Percentiles rank a stretch among this genome's conserved stretches.
Conservation (phyloP, 2,113 vertebrate species). For the Fulica atra region DNA sequence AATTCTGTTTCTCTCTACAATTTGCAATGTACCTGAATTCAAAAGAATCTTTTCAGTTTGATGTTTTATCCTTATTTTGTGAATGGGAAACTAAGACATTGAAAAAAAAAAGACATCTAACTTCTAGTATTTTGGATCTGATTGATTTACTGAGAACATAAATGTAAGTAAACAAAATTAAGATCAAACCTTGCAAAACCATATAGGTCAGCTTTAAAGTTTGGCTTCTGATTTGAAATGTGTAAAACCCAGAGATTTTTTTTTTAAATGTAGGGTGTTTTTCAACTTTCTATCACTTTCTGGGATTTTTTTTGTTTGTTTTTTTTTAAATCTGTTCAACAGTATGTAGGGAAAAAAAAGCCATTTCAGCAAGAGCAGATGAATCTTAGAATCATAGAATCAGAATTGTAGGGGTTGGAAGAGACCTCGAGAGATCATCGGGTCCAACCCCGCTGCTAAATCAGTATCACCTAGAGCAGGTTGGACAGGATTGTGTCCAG, state of each 20-base stretch:
- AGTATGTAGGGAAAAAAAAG: not conserved
- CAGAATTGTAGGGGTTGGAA: no score
- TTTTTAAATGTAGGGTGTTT: not conserved
- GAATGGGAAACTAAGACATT: not conserved
- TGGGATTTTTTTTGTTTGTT: no score
- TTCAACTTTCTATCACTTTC: not conserved
- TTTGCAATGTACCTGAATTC: not conserved
- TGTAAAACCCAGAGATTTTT: not conserved
- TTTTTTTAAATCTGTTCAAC: not conserved
- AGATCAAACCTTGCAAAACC: not conserved
- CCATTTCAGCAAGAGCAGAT: not conserved
- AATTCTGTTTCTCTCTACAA: not conserved
- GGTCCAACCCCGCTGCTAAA: no score
- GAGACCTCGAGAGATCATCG: no score
- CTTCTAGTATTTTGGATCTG: not conserved
- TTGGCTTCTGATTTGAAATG: not conserved
- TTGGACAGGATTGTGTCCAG: no score
- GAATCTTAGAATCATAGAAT: no score
- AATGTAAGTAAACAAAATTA: not conserved
- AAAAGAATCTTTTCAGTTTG: not conserved
- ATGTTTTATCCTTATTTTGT: not conserved
- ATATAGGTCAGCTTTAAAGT: not conserved
- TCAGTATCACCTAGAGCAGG: no score
- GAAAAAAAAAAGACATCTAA: not conserved
- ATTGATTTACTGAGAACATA: not conserved